A percentile compares a stretch with the other conserved stretches of the same genome.
phyloP scores from a whole-genome alignment of 2,113 vertebrate species.

The Eupsittula cactorum region DNA sequence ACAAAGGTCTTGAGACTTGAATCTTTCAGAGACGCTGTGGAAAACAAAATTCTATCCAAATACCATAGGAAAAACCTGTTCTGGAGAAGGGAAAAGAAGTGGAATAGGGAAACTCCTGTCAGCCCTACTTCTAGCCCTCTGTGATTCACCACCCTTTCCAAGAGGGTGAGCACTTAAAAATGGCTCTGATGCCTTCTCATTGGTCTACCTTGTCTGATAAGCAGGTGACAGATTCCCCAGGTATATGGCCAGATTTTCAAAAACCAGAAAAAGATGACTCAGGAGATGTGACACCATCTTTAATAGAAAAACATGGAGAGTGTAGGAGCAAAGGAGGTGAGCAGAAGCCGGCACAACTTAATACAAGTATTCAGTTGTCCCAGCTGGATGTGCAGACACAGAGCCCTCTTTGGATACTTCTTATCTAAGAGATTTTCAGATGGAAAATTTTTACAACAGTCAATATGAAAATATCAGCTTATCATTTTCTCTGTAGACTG shows the following conservation, averaged over 20 bases:
- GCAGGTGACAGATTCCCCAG: background rate
- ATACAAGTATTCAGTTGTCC: background rate
- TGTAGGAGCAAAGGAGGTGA: background rate
- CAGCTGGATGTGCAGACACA: background rate
- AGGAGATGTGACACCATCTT: background rate
- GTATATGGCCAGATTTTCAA: background rate
- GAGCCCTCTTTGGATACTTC: background rate
- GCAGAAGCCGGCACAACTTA: background rate
- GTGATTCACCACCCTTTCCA: slow-evolving; percentile 1
- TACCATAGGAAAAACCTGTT: background rate
- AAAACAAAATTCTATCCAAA: background rate
- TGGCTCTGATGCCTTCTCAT: background rate
- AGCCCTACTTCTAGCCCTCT: background rate
- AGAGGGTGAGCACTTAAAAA: background rate
- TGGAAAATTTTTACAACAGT: background rate
- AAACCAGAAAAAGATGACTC: background rate
- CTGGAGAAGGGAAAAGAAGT: background rate
- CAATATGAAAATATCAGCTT: slow-evolving; percentile 24
- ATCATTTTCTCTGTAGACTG: background rate
- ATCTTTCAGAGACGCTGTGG: background rate
- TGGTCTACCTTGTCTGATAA: background rate
- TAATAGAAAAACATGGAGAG: background rate
- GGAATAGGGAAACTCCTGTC: background rate
- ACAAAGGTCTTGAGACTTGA: background rate
- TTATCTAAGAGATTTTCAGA: slow-evolving; percentile 21